Conservation (phyloP, 2,797 vertebrate genomes). For the Morus bassanus region DNA sequence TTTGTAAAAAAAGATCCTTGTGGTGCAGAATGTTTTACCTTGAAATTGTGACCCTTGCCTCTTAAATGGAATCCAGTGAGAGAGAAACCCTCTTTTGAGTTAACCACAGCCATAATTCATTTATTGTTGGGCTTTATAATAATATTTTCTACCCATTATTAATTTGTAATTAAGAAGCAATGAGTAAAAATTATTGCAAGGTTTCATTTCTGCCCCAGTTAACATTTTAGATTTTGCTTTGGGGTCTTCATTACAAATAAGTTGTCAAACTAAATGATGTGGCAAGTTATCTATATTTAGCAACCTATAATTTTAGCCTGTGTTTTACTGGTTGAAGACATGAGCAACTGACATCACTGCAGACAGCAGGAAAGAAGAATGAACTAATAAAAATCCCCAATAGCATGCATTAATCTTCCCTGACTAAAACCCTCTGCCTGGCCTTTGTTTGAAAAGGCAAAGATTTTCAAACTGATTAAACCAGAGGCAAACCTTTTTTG, state of each 20-base stretch:
- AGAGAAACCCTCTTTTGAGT: not conserved
- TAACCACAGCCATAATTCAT: not conserved
- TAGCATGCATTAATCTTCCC: not conserved
- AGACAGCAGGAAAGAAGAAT: constrained; percentile 37
- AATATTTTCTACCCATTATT: not conserved
- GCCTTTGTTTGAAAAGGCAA: not conserved
- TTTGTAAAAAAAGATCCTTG: not conserved
- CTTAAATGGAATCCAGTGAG: not conserved
- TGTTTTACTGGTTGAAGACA: constrained; percentile 38
- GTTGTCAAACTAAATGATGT: constrained; percentile 48
- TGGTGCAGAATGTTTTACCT: not conserved
- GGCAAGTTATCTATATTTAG: constrained; percentile 49
- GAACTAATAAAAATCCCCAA: not conserved
- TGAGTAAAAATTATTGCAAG: constrained; percentile 16
- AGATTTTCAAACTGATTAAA: not conserved
- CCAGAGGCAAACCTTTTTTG: not conserved
- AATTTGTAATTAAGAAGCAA: constrained; percentile 38
- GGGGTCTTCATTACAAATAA: constrained; percentile 51
- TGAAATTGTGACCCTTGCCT: not conserved
- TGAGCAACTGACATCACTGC: not conserved
- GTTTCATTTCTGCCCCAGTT: constrained; percentile 60
- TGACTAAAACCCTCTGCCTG: not conserved
- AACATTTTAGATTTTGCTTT: constrained; percentile 52
- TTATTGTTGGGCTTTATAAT: not conserved
- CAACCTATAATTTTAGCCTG: constrained; percentile 45